Evolutionary conservation across 2,113 vertebrate species (phyloP), one percentile per base, ranked within the genome.

Genomic region (Sinocyclocheilus grahami): DNA sequence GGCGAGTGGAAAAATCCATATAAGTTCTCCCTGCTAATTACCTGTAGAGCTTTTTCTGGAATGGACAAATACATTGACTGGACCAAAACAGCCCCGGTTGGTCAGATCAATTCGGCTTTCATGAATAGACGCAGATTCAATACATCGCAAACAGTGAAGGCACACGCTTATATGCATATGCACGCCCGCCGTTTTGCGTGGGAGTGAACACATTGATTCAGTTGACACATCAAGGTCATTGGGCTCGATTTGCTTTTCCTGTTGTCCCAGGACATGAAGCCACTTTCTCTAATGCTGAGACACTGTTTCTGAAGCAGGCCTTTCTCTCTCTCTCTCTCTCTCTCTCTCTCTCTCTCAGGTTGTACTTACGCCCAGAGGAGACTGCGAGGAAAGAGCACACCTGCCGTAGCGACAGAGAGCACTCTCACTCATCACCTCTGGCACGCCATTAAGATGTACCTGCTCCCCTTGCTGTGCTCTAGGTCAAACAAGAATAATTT

Each of bases 1-100:
- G 9, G 33, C n/a, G 4, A 46, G 33, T 86, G 85, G 85, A 79
- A 78, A 84, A 76, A 83, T 83, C 81, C 55, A 83, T 86, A 72
- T 27, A 63, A 48, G 20, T 12, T 33, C 82, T 74, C 51, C 58
- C 48, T 72, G 16, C 33, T 24, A 69, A 74, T 60, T 74, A 74
- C 82, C 69, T 83, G 51, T 58, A 27, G 20, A 84, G 67, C 11
- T 71, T 83, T 82, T 30, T 42, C n/a, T n/a, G 27, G 62, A 55
- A 83, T 16, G 65, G 63, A 83, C 46, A 71, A 81, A 81, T 65
- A 48, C 13, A 24, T 48, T 67, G 39, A 81, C n/a, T 63, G 37
- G 14, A 65, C 65, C 39, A 46, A 69, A 82, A 53, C 46, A 22
- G 42, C 27, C 37, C 3, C 8, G 10, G 42, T 18, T 42, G 42